Conservation (phyloP, 2,797 vertebrate species). For the Bovichtus variegatus region DNA sequence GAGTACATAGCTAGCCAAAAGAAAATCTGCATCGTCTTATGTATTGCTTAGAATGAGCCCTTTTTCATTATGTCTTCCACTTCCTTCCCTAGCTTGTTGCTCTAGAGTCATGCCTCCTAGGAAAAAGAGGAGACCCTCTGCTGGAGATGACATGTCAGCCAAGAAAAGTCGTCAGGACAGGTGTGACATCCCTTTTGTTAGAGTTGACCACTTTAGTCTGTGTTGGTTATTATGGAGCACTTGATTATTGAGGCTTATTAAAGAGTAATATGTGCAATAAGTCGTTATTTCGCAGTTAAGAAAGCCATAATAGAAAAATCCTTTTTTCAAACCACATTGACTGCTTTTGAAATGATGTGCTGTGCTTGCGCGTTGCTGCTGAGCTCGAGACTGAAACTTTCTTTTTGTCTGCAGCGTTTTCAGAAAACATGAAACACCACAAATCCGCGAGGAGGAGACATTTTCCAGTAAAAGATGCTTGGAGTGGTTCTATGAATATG, state of each 20-base stretch:
- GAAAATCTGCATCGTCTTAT: background rate
- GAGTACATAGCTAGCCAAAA: background rate
- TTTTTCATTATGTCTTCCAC: slow-evolving; percentile 12
- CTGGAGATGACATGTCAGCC: slow-evolving; percentile 96
- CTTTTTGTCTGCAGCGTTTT: slow-evolving; percentile 87
- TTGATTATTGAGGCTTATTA: background rate
- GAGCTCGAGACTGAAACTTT: slow-evolving; percentile 6
- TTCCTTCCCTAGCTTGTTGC: slow-evolving; percentile 90
- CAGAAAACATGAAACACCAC: slow-evolving; percentile 95
- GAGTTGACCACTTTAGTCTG: background rate
- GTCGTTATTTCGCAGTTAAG: background rate
- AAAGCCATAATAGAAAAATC: background rate
- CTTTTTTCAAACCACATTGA: background rate
- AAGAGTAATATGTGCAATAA: background rate
- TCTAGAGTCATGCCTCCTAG: slow-evolving; percentile 98
- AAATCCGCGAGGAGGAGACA: slow-evolving; percentile 95
- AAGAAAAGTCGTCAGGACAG: slow-evolving; percentile 99
- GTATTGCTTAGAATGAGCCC: background rate
- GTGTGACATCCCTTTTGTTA: slow-evolving; percentile 75
- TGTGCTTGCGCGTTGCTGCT: background rate
- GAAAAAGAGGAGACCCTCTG: slow-evolving; percentile 99
- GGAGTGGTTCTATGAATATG: slow-evolving; percentile 99
- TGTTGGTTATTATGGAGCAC: background rate
- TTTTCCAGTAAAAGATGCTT: slow-evolving; percentile 99
- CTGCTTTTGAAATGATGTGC: background rate